Base-by-base conservation (phyloP, 2,797 vertebrate species). In the Cercopithecus petaurista region DNA sequence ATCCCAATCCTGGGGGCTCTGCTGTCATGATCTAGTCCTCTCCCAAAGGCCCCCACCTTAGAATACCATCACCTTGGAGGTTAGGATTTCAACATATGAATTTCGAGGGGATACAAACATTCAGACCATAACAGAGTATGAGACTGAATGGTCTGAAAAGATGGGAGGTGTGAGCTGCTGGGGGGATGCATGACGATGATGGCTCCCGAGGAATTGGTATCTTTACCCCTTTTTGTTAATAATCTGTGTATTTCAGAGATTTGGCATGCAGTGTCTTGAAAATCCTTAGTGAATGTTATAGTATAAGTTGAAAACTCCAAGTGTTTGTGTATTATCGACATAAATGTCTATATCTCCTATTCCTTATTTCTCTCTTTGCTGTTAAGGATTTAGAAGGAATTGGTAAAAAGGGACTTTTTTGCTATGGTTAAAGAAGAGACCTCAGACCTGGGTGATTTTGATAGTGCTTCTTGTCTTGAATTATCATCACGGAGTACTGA, bases 141-240 rank as follows among this genome's bases (percentile, higher is more conserved):
- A 52, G n/a, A 64, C 5, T 59, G 28, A 7, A 4, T 72, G 8
- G 10, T 73, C 75, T 93, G 33, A 46, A 33, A 50, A 43, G 55
- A 39, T 22, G 48, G 33, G 28, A 39, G 30, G 30, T 43, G 26
- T 30, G 48, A 86, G 59, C 21, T 13, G n/a, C 36, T 41, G 21
- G 26, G 14, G 14, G 52, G 26, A 12, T 22, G 0, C 1, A 0
- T 46, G 52, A 17, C 7, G 0, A 7, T 48, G 26, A 33, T 7
- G 8, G 22, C 3, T 14, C 1, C 22, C 2, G 1, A 28, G 33
- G 7, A 24, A 22, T 41, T 14, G 43, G 2, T 46, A 15, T 50
- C 19, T 64, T 70, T 39, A 15, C 19, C 5, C 2, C 3, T 28
- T 21, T 75, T 12, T 55, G 26, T 24, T 77, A 67, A 52, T 8